phyloP scores from a whole-genome alignment of 2,113 vertebrate genomes.

The Cranoglanis bouderius region DNA sequence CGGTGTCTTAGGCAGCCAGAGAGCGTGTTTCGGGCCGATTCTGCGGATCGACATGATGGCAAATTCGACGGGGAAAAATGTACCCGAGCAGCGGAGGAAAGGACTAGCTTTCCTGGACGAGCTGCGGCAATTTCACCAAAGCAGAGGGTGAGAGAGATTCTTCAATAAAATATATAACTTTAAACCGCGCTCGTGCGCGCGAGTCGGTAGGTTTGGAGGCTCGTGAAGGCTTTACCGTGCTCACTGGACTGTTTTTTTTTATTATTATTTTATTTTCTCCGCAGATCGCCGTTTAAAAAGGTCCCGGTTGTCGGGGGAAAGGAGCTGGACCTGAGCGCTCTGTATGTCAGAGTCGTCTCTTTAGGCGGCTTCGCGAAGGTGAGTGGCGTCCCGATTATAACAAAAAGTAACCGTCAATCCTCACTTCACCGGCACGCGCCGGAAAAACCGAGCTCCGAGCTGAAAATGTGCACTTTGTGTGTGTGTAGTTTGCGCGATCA shows the following conservation, averaged over 20 bases:
- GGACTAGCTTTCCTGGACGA: conserved; percentile 99
- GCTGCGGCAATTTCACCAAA: conserved; percentile 99
- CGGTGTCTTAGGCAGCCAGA: conserved; percentile 92
- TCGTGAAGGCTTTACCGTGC: conserved; percentile 46
- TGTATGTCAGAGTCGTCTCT: conserved; percentile 97
- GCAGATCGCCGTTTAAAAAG: conserved; percentile 96
- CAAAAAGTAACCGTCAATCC: conserved; percentile 72
- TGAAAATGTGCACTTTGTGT: not conserved
- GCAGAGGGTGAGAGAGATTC: conserved; percentile 90
- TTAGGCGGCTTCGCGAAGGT: conserved; percentile 99
- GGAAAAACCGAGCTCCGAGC: not conserved
- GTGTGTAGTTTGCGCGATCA: conserved; percentile 66
- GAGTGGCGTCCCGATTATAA: conserved; percentile 75
- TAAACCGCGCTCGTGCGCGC: conserved; percentile 52
- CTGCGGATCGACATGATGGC: conserved; percentile 87
- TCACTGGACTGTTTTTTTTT: conserved; percentile 62
- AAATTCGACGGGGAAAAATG: conserved; percentile 98
- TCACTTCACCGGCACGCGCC: conserved; percentile 65
- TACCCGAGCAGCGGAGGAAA: conserved; percentile 97
- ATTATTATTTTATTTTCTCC: conserved; percentile 58
- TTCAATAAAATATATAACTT: conserved; percentile 67
- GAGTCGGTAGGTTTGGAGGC: conserved; percentile 40
- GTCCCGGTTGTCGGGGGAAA: conserved; percentile 96
- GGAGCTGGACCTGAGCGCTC: conserved; percentile 96
- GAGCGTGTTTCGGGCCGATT: conserved; percentile 85